Percentiles rank a stretch among this genome's conserved stretches.
phyloP scores from a whole-genome alignment of 2,797 vertebrate species.

The Peromyscus nudipes region DNA sequence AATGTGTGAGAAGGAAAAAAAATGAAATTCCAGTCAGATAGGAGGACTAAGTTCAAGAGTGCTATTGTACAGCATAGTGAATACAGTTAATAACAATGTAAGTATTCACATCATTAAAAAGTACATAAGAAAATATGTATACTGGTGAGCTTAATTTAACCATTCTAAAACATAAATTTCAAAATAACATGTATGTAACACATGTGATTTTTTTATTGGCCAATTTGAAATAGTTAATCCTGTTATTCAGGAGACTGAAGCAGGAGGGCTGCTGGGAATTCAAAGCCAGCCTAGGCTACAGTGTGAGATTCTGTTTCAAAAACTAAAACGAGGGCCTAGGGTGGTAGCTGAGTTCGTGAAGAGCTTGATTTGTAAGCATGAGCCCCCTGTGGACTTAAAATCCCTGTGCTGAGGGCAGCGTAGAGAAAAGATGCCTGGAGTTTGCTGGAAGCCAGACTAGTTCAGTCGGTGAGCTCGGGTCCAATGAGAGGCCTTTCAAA shows the following conservation, averaged over 20 bases:
- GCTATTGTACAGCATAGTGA: not conserved
- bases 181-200: not conserved
- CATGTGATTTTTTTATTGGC: not conserved
- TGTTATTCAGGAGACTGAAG: not conserved
- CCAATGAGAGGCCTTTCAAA: not conserved
- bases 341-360: not conserved
- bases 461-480: not conserved
- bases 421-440: not conserved
- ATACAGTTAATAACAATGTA: conserved; percentile 34
- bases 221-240: not conserved
- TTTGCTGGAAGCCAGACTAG: not conserved
- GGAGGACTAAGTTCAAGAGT: conserved; percentile 17
- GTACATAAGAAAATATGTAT: not conserved
- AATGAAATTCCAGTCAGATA: not conserved
- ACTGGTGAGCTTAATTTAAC: not conserved
- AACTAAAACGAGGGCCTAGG: not conserved
- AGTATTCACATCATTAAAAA: not conserved
- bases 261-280: not conserved
- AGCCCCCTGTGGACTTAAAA: not conserved
- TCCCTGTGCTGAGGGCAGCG: too few relatives aligned
- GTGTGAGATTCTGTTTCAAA: not conserved
- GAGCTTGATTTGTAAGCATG: not conserved
- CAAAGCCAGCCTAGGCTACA: not conserved
- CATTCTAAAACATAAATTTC: not conserved
- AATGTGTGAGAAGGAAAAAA: conserved; percentile 25